Evolutionary conservation across 2,888 invertebrate species (phyloP).

Genomic region (Lasiommata megera): DNA sequence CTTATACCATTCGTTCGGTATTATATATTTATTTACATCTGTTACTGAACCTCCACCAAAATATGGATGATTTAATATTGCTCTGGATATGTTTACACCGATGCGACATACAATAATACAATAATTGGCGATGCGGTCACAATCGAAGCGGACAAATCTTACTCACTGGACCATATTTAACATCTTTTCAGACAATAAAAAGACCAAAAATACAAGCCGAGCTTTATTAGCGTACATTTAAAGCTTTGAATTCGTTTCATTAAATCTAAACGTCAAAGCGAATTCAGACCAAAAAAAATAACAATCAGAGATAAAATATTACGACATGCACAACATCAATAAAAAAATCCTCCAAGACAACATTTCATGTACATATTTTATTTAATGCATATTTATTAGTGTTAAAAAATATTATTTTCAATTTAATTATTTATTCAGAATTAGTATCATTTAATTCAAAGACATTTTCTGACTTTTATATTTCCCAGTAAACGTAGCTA

Average conservation of each 20-base stretch:
- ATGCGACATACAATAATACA: conserved; percentile 40
- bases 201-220: conserved; percentile 60
- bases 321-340: conserved; percentile 76
- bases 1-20: conserved; percentile 35
- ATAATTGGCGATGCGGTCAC: conserved; percentile 62
- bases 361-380: conserved; percentile 14
- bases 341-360: conserved; percentile 63
- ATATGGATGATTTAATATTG: conserved; percentile 69
- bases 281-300: conserved; percentile 56
- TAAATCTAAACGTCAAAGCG: conserved; percentile 44
- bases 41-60: conserved; percentile 60
- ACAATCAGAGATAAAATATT: conserved; percentile 62
- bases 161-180: conserved; percentile 56
- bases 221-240: conserved; percentile 69
- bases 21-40: conserved; percentile 46
- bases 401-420: conserved; percentile 2
- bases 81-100: conserved; percentile 61
- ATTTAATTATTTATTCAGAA: not conserved
- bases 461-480: not conserved
- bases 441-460: not conserved
- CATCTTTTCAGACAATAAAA: conserved; percentile 18
- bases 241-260: conserved; percentile 63
- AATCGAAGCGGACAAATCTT: conserved; percentile 58
- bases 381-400: conserved; percentile 18
- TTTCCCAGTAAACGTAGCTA: not conserved